Percentiles rank a stretch among this genome's conserved stretches.
phyloP scores from a whole-genome alignment of 2,797 vertebrate genomes.

The Takifugu rubripes region DNA sequence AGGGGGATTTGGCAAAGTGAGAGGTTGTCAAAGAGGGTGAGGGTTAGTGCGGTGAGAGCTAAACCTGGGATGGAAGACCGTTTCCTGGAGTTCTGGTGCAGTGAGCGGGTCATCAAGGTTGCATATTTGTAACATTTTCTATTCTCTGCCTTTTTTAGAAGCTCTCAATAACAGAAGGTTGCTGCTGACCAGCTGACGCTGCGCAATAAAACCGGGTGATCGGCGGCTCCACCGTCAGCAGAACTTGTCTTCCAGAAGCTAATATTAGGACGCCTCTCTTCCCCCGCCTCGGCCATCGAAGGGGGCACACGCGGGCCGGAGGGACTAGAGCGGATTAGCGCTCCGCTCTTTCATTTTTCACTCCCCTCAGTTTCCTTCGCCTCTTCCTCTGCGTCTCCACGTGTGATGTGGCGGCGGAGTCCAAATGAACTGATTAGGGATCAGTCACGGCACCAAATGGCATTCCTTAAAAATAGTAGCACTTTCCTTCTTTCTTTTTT shows the following conservation, averaged over 20 bases:
- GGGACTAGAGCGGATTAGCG: conserved; percentile 54
- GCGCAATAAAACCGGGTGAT: conserved; percentile 9
- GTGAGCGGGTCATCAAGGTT: background rate
- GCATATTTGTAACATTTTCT: no score
- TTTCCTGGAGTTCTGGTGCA: conserved; percentile 8
- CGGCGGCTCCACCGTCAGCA: conserved; percentile 5
- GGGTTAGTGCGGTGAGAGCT: background rate
- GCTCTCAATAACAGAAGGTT: background rate
- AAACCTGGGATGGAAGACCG: conserved; percentile 16
- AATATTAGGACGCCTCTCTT: conserved; percentile 53
- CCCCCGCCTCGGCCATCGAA: conserved; percentile 26
- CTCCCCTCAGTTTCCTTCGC: conserved; percentile 49
- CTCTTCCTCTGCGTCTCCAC: conserved; percentile 45
- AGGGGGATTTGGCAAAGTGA: conserved; percentile 62
- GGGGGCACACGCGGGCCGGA: conserved; percentile 42
- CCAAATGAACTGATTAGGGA: conserved; percentile 80
- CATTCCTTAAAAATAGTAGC: conserved; percentile 85
- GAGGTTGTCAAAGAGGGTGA: conserved; percentile 54
- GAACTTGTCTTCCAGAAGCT: conserved; percentile 42
- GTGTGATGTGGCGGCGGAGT: conserved; percentile 77
- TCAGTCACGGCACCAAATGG: conserved; percentile 74
- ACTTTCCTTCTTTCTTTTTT: conserved; percentile 61
- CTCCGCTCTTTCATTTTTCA: conserved; percentile 63
- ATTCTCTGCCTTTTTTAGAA: conserved; percentile 28
- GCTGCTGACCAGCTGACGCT: conserved; percentile 1